These are phyloP conservation scores for Chorisops tibialis DNA, from an alignment of 2,888 invertebrate genomes.

Conservation along the genomic window DNA sequence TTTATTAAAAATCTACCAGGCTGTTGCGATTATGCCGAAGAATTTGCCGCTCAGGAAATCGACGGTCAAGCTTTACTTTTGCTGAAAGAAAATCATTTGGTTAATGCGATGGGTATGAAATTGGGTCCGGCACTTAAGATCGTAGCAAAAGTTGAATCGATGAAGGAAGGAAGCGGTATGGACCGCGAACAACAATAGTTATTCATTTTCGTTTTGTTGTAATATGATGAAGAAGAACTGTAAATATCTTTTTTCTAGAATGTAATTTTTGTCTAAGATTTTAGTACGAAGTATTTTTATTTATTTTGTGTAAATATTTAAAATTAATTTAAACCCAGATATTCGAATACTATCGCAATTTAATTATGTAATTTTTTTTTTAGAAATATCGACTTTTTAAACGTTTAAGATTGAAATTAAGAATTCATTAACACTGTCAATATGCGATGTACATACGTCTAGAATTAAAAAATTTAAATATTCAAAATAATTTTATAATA, in stretches of 20 bases:
- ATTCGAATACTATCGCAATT: no score
- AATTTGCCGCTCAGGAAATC: constrained; percentile 92
- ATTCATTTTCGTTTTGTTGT: not conserved
- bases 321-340: no score
- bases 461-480: not conserved
- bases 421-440: no score
- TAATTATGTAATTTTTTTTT: no score
- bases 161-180: constrained; percentile 51
- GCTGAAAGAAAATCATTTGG: constrained; percentile 89
- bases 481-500: constrained; percentile 16
- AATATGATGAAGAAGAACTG: not conserved
- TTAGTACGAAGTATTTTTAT: no score
- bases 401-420: no score
- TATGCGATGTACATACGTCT: not conserved
- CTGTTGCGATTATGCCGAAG: constrained; percentile 89
- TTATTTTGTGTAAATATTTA: no score
- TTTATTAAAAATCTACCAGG: constrained; percentile 87
- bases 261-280: no score
- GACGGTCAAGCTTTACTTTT: constrained; percentile 92
- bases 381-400: no score
- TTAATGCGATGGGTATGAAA: constrained; percentile 92
- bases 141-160: constrained; percentile 84
- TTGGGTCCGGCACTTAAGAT: constrained; percentile 94
- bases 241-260: not conserved
- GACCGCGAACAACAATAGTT: constrained; percentile 28